Conservation (phyloP, 1,140 invertebrate genomes). For the Brachionus plicatilis region DNA sequence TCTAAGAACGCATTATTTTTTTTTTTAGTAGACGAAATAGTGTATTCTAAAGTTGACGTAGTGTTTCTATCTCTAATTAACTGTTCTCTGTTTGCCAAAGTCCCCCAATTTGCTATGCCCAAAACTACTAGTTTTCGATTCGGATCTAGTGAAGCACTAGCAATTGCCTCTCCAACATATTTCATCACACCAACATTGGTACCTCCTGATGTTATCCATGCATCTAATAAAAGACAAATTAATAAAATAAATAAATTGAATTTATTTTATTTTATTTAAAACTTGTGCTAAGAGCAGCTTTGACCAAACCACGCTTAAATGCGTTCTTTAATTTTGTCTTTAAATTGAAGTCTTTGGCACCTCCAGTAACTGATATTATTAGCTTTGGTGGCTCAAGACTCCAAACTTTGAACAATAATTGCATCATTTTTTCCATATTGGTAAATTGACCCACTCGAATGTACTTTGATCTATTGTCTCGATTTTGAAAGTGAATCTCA, state of each 20-base stretch:
- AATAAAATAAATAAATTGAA: too few species aligned
- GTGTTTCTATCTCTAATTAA: neutral
- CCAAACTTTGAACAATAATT: constrained; percentile 54
- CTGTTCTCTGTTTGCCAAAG: neutral
- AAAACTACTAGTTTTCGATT: constrained; percentile 21
- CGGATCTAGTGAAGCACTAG: neutral
- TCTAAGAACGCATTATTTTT: constrained; percentile 50
- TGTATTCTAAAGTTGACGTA: neutral
- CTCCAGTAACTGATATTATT: constrained; percentile 57
- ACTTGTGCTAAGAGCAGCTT: constrained; percentile 53
- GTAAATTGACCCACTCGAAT: constrained; percentile 51
- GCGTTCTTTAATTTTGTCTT: constrained; percentile 51
- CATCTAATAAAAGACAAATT: neutral
- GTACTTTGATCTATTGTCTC: constrained; percentile 46
- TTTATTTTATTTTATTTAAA: neutral
- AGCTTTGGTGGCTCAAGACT: constrained; percentile 52
- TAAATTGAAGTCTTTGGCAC: constrained; percentile 56
- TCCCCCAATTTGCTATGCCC: constrained; percentile 33
- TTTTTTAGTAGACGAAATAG: neutral
- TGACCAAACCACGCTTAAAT: constrained; percentile 55
- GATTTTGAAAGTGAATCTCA: neutral
- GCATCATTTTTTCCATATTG: constrained; percentile 47
- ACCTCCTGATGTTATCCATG: constrained; percentile 34
- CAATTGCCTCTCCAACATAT: constrained; percentile 29
- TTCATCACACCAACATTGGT: constrained; percentile 36